phyloP scores from a whole-genome alignment of 2,888 invertebrate species.

The Andrena bucephala region DNA sequence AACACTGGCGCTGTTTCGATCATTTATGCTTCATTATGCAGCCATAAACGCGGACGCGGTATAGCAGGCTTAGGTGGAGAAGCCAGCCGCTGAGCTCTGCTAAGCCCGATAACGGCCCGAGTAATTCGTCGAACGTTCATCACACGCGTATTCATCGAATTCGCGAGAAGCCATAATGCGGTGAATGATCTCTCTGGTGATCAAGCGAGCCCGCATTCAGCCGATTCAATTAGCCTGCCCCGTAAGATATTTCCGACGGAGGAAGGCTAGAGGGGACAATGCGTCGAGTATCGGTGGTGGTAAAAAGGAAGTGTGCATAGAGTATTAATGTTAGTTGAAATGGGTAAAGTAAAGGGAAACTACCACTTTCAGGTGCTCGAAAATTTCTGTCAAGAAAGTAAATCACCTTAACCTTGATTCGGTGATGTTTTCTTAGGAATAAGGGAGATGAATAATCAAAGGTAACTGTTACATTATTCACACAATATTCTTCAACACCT shows the following conservation, averaged over 20 bases:
- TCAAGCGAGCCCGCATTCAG: constrained; percentile 35
- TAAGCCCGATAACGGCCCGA: constrained; percentile 51
- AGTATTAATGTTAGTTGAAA: not conserved
- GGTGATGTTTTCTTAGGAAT: too few relatives aligned
- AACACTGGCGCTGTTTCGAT: not conserved
- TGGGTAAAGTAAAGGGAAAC: too few relatives aligned
- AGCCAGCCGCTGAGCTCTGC: constrained; percentile 27
- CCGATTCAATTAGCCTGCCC: constrained; percentile 17
- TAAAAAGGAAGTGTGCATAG: too few relatives aligned
- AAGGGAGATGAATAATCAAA: too few relatives aligned
- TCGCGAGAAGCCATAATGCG: constrained; percentile 58
- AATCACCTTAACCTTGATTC: too few relatives aligned
- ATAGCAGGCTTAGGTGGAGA: constrained; percentile 11
- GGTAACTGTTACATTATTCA: too few relatives aligned
- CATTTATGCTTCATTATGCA: constrained; percentile 5
- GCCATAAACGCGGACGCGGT: constrained; percentile 11
- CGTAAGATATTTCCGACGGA: not conserved
- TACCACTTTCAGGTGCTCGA: constrained; percentile 16
- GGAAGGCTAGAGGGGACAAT: not conserved
- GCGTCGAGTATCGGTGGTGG: too few relatives aligned
- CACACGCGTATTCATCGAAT: constrained; percentile 65
- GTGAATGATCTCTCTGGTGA: constrained; percentile 25
- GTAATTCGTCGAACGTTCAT: constrained; percentile 66
- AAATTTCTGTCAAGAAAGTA: constrained; percentile 49
- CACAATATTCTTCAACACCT: not conserved